Conservation (phyloP, 2,797 vertebrate genomes). For the Xerus rutilus region DNA sequence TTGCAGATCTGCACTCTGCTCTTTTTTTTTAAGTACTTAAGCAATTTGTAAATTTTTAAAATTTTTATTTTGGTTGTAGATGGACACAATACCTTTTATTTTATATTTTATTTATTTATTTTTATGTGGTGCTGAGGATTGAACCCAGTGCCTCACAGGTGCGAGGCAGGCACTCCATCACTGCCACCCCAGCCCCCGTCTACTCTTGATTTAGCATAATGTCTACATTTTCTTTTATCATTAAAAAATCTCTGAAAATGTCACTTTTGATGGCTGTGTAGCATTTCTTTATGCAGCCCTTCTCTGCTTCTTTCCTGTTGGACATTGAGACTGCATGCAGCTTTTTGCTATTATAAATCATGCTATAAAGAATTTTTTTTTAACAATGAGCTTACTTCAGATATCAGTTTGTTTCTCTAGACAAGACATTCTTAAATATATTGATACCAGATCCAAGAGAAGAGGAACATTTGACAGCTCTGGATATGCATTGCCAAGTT, state of each 20-base stretch:
- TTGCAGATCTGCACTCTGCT: neutral
- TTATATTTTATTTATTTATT: too few species aligned
- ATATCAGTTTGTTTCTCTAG: neutral
- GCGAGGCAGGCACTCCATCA: too few species aligned
- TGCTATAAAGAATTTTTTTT: neutral
- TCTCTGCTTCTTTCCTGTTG: neutral
- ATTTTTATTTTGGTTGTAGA: too few species aligned
- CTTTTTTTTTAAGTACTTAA: neutral
- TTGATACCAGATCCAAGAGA: neutral
- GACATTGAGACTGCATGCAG: neutral
- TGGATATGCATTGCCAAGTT: neutral
- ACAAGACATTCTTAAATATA: neutral
- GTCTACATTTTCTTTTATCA: neutral
- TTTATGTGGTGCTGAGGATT: too few species aligned
- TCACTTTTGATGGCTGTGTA: neutral
- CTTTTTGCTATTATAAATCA: conserved; percentile 15
- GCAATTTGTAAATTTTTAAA: too few species aligned
- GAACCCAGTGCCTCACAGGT: too few species aligned
- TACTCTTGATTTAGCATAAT: neutral
- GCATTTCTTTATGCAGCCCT: neutral
- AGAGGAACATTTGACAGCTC: neutral
- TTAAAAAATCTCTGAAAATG: neutral
- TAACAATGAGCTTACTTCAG: neutral
- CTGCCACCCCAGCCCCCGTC: too few species aligned
- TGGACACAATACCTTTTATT: too few species aligned